Conservation (phyloP, 2,797 vertebrate genomes). For the Pangasius mekongensis region DNA sequence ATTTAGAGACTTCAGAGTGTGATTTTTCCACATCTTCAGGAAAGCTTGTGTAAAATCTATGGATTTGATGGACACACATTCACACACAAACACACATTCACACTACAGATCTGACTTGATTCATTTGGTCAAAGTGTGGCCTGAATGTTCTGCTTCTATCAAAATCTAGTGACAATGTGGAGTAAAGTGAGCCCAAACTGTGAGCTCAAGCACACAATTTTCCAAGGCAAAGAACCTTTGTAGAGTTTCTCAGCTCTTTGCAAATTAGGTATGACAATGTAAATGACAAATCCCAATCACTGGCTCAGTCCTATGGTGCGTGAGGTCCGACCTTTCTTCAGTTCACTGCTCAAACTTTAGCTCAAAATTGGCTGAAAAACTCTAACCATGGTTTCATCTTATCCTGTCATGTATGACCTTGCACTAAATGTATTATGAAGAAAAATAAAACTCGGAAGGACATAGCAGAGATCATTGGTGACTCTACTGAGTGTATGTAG, state of each 20-base stretch:
- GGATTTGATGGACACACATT: not conserved
- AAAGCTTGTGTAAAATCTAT: not conserved
- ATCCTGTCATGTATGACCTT: not conserved
- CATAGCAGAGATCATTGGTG: not conserved
- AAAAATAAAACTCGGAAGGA: not conserved
- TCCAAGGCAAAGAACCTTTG: not conserved
- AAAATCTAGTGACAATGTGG: too few relatives aligned
- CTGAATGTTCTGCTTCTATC: not conserved
- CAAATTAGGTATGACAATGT: not conserved
- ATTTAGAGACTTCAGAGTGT: not conserved
- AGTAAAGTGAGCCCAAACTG: too few relatives aligned
- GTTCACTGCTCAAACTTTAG: not conserved
- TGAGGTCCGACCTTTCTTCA: not conserved
- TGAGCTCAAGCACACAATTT: not conserved
- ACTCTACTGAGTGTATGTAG: not conserved
- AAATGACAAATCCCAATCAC: not conserved
- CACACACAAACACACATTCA: not conserved
- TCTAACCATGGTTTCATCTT: not conserved
- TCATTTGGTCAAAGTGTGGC: not conserved
- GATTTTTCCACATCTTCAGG: not conserved
- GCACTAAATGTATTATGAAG: not conserved
- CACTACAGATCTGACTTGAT: not conserved
- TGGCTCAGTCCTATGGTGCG: not conserved
- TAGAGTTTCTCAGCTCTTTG: not conserved
- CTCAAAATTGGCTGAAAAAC: not conserved